Evolutionary conservation across 1,140 invertebrate species (phyloP).

Genomic region (Araneus ventricosus): DNA sequence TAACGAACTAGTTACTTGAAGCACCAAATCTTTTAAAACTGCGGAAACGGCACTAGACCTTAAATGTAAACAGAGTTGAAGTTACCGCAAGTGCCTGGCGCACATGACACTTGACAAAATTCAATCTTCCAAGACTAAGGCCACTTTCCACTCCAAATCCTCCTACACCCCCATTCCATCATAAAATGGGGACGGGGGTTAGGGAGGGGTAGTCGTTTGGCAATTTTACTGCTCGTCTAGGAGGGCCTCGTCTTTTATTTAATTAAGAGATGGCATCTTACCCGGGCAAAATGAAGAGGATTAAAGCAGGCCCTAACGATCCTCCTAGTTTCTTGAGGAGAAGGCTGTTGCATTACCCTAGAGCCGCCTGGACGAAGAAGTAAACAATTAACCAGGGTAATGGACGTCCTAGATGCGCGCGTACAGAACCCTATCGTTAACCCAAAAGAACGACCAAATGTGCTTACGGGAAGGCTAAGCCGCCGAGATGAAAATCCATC

Average conservation of each 20-base stretch:
- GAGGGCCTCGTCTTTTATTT: slow-evolving; percentile 22
- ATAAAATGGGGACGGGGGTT: neutral
- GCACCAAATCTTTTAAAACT: neutral
- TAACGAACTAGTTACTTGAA: neutral
- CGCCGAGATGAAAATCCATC: neutral
- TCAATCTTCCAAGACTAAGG: neutral
- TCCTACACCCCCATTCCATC: no score
- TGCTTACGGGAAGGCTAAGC: neutral
- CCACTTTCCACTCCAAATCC: neutral
- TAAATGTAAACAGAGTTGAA: neutral
- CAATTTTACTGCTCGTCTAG: neutral
- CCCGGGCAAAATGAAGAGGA: slow-evolving; percentile 35
- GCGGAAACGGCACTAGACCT: neutral
- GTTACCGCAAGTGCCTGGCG: neutral
- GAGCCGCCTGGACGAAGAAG: neutral
- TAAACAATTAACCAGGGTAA: slow-evolving; percentile 44
- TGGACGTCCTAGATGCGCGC: neutral
- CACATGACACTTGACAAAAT: slow-evolving; percentile 44
- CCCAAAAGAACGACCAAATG: neutral
- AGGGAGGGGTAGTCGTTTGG: neutral
- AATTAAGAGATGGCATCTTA: slow-evolving; percentile 44
- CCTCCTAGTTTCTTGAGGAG: neutral
- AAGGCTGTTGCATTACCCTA: neutral
- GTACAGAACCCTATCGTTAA: neutral
- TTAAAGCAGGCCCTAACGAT: slow-evolving; percentile 32